Base-by-base conservation (phyloP, 2,888 invertebrate genomes). In the Blera fallax region DNA sequence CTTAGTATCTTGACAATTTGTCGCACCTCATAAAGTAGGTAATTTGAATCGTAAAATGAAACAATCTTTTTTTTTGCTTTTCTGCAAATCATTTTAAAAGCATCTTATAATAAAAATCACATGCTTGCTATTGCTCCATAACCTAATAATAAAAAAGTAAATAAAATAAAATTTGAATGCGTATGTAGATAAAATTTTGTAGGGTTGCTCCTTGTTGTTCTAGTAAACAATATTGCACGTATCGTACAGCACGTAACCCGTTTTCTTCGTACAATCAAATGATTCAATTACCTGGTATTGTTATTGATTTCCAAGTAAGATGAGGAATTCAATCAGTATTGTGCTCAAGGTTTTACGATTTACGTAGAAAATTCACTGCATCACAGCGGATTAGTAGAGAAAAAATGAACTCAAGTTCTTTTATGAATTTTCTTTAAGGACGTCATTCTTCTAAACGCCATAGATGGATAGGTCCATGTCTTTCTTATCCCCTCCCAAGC, bases 41-140 rank as follows among this genome's bases (percentile, higher is more conserved):
- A n/a, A 58, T 37, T 58, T 24, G 3, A 40, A 24, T 40, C 40
- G 21, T 58, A 58, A 58, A 58, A 24, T 14, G n/a, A n/a, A 58
- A 58, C 37, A 58, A 58, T 37, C 24, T 58, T 11, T 6, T 37
- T 43, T 43, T n/a, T n/a, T n/a, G n/a, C n/a, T n/a, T n/a, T n/a
- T n/a, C n/a, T 27, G 43, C 43, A 16, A 29, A 3, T 62, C 43
- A 43, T 40, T 21, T 60, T 40, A 6, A 27, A 60, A 6, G 2
- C 16, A 43, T 62, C 43, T 43, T 32, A 24, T 7, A 10, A n/a
- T 24, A 3, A 24, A 24, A 14, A 18, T 62, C 62, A 62, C 62
- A 62, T 62, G 29, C n/a, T 1, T 29, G 16, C 45, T 62, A 62
- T 45, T 43, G 18, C 21, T 11, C 58, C 37, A 58, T 58, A 58